phyloP scores from a whole-genome alignment of 2,113 vertebrate species.

The Paralichthys olivaceus region DNA sequence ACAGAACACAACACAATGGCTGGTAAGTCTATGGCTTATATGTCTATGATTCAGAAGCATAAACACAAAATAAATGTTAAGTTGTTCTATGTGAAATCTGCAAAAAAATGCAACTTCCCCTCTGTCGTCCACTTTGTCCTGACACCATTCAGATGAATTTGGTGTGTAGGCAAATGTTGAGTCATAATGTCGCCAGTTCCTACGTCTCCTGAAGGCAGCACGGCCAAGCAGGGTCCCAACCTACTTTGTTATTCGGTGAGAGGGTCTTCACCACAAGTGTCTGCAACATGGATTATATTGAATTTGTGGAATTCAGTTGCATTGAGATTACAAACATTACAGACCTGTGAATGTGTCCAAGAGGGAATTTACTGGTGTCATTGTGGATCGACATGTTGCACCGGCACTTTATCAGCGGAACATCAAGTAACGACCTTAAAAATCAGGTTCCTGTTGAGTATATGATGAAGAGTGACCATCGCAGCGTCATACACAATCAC shows the following conservation, averaged over 20 bases:
- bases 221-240: background rate
- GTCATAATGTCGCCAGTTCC: conserved; percentile 1
- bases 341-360: background rate
- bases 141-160: background rate
- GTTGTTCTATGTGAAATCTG: background rate
- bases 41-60: background rate
- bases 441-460: conserved; percentile 20
- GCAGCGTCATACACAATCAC: background rate
- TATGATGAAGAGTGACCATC: conserved; percentile 37
- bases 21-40: no score
- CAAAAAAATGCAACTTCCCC: background rate
- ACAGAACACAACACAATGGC: background rate
- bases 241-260: background rate
- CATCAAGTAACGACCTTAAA: conserved; percentile 21
- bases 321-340: background rate
- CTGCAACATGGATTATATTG: background rate
- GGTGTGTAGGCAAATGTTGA: conserved; percentile 7
- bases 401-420: conserved; percentile 19
- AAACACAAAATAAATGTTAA: background rate
- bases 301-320: background rate
- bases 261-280: background rate
- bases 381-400: background rate
- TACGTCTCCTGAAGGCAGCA: conserved; percentile 27
- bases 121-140: background rate
- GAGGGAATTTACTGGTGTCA: background rate